These are phyloP conservation scores for Heliconius hewitsoni DNA, from an alignment of 1,140 invertebrate genomes.

Conservation along the genomic window DNA sequence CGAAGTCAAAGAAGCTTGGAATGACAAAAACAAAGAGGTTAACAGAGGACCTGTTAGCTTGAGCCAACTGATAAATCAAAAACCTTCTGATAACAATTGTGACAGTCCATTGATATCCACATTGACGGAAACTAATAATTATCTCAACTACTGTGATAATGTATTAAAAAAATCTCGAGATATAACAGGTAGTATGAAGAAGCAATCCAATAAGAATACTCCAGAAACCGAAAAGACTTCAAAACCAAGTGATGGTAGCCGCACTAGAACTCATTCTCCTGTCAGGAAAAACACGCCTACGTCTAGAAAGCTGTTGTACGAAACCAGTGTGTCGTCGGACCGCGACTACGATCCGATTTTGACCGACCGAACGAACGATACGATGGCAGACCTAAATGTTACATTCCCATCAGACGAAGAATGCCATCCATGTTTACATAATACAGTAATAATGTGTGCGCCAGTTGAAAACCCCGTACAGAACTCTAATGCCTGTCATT, in stretches of 20 bases:
- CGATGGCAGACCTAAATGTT: conserved; percentile 76
- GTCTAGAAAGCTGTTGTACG: conserved; percentile 64
- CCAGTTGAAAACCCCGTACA: conserved; percentile 7
- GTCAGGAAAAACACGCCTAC: conserved; percentile 43
- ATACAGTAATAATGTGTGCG: conserved; percentile 16
- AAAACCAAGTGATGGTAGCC: conserved; percentile 42
- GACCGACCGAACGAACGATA: conserved; percentile 77
- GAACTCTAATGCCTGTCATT: conserved; percentile 23
- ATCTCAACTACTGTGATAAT: conserved; percentile 64
- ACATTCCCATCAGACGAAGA: conserved; percentile 74
- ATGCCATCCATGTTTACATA: conserved; percentile 25
- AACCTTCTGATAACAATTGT: conserved; percentile 39
- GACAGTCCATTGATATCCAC: conserved; percentile 57
- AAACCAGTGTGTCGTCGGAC: conserved; percentile 62
- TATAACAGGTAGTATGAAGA: conserved; percentile 63
- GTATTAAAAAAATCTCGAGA: conserved; percentile 67
- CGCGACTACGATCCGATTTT: conserved; percentile 66
- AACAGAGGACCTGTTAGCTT: conserved; percentile 68
- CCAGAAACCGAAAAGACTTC: conserved; percentile 43
- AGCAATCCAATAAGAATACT: conserved; percentile 40
- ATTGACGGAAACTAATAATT: conserved; percentile 67
- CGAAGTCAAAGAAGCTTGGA: conserved; percentile 67
- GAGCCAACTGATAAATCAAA: conserved; percentile 68
- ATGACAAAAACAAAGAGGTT: conserved; percentile 47
- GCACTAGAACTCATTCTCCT: conserved; percentile 56